Conservation (phyloP, 2,888 invertebrate genomes). For the Elysia crispata region DNA sequence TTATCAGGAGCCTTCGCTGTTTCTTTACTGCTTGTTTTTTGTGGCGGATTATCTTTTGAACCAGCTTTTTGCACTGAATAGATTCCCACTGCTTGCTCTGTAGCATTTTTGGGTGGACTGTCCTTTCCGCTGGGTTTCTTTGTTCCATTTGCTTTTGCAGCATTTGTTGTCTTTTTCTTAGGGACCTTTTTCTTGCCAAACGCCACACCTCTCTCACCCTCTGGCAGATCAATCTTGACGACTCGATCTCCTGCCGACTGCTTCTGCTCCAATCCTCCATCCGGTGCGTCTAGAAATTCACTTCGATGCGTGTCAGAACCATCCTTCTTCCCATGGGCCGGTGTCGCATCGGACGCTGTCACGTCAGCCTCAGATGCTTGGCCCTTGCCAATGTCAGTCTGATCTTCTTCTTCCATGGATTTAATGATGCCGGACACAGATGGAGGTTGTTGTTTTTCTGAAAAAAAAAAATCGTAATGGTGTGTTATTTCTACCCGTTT, state of each 20-base stretch:
- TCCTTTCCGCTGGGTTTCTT: neutral
- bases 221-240: neutral
- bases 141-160: neutral
- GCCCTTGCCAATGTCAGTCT: no score
- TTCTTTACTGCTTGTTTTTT: neutral
- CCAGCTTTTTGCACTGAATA: neutral
- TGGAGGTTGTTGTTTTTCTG: neutral
- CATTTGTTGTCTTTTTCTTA: neutral
- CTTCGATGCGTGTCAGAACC: conserved; percentile 11
- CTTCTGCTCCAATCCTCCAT: neutral
- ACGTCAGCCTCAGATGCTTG: neutral
- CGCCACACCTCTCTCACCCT: neutral
- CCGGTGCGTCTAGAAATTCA: conserved; percentile 6
- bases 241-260: neutral
- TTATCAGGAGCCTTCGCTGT: neutral
- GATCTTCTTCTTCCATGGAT: conserved; percentile 27
- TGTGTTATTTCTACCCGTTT: no score
- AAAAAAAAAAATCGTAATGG: no score
- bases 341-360: neutral
- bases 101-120: neutral
- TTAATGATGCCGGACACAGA: conserved; percentile 3
- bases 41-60: neutral
- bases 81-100: neutral
- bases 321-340: neutral
- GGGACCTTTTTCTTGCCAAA: no score